phyloP scores from a whole-genome alignment of 2,888 invertebrate species.

The Hyposoter didymator region DNA sequence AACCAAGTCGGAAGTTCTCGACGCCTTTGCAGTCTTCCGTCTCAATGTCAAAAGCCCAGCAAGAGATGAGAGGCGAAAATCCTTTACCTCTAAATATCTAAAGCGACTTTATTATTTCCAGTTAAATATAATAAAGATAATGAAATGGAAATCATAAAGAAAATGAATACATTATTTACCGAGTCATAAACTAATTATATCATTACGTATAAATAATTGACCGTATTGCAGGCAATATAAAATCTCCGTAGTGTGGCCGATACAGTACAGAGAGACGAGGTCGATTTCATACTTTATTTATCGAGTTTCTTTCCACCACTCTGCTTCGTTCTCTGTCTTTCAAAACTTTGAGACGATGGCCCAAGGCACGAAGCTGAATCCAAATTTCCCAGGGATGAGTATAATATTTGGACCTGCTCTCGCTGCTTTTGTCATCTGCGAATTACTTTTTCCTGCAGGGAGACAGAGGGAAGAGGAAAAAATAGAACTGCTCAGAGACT shows the following conservation, averaged over 20 bases:
- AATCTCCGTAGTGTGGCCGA: neutral
- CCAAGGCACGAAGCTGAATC: slow-evolving; percentile 71
- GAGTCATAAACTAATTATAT: slow-evolving; percentile 3
- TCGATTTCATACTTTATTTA: slow-evolving; percentile 65
- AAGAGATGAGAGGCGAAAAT: slow-evolving; percentile 57
- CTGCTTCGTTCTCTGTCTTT: slow-evolving; percentile 20
- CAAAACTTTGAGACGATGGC: slow-evolving; percentile 69
- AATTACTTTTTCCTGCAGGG: slow-evolving; percentile 79
- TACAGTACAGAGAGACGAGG: slow-evolving; percentile 42
- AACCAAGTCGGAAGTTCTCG: slow-evolving; percentile 60
- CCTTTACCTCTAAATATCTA: slow-evolving; percentile 32
- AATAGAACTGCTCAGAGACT: slow-evolving; percentile 66
- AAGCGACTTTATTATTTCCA: slow-evolving; percentile 26
- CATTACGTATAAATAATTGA: neutral
- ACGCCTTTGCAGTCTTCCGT: slow-evolving; percentile 55
- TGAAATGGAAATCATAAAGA: neutral
- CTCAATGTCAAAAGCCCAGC: slow-evolving; percentile 35
- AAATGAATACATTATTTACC: slow-evolving; percentile 9
- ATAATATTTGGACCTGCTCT: slow-evolving; percentile 80
- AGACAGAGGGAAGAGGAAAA: slow-evolving; percentile 68
- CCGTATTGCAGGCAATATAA: slow-evolving; percentile 20
- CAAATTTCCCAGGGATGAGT: slow-evolving; percentile 77
- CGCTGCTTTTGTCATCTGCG: slow-evolving; percentile 74
- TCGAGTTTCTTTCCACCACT: slow-evolving; percentile 44
- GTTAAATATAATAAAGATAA: slow-evolving; percentile 15